Evolutionary conservation across 2,888 invertebrate genomes (phyloP).

Genomic region (Ptycholaimellus sp.): DNA sequence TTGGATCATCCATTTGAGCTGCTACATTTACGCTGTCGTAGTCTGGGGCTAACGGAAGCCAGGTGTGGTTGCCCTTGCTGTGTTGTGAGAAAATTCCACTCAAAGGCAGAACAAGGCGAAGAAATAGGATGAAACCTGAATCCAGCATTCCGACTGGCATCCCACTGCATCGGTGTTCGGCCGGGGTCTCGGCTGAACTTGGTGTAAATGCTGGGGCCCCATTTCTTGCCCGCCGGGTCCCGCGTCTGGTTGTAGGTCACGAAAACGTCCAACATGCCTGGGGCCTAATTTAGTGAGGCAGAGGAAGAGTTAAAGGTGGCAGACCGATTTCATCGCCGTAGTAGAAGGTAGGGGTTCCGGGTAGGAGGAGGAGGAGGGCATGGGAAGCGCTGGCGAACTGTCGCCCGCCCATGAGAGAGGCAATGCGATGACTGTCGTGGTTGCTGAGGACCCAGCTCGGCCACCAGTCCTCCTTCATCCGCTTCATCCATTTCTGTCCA

Average conservation of each 20-base stretch:
- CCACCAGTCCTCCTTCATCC: conserved; percentile 4
- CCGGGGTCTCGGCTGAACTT: conserved; percentile 18
- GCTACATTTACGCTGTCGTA: conserved; percentile 10
- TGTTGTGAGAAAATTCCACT: too few species aligned
- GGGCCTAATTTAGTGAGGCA: too few species aligned
- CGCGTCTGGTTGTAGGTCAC: conserved; percentile 16
- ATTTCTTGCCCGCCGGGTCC: conserved; percentile 17
- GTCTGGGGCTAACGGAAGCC: conserved; percentile 20
- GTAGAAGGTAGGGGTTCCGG: conserved; percentile 25
- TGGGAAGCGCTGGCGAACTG: too few species aligned
- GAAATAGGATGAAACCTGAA: too few species aligned
- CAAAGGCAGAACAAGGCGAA: too few species aligned
- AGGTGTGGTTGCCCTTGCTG: conserved; percentile 11
- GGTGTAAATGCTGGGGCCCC: conserved; percentile 11
- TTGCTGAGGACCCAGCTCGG: conserved; percentile 15
- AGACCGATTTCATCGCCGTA: conserved; percentile 28
- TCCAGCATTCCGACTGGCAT: conserved; percentile 15
- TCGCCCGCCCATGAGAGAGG: conserved; percentile 4
- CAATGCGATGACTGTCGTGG: conserved; percentile 13
- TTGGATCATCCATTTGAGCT: not conserved
- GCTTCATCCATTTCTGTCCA: conserved; percentile 6
- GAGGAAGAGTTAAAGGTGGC: too few species aligned
- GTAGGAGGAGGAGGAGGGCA: conserved; percentile 24
- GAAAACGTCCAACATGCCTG: conserved; percentile 2
- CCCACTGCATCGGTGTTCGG: conserved; percentile 28